Evolutionary conservation across 53 echinoderm and acorn worm species (phyloP), one percentile per base, ranked within the genome.

Genomic region (Hippasteria phrygiana): DNA sequence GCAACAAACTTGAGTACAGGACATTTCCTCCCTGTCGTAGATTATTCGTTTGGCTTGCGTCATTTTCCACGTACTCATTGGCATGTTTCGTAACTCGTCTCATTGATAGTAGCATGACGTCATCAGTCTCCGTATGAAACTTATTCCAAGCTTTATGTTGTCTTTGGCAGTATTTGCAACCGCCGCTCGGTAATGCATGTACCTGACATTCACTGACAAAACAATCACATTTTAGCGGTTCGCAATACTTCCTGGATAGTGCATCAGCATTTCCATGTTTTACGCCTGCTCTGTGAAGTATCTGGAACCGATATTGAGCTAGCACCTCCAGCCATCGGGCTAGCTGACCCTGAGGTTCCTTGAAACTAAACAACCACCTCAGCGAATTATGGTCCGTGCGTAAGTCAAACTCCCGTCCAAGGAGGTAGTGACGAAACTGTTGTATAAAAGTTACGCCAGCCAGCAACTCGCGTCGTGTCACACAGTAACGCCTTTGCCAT

Each of bases 311-410:
- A 62, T 77, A 94, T 70, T 90, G 90, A 27, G 87, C 66, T n/a
- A 96, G 74, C 26, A 93, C 75, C 54, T 92, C 96, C 12, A 94
- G 75, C 94, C 96, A 90, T 53, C 86, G 62, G 1, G 91, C 91
- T 36, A 91, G 26, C 42, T 91, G 85, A 36, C 73, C 73, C 29
- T n/a, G n/a, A n/a, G n/a, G n/a, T n/a, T n/a, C n/a, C n/a, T n/a
- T n/a, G n/a, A 86, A 91, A 31, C 56, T 27, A 34, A 90, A 73
- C 55, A 90, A 29, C 90, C 90, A 90, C 73, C 59, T 51, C 3
- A 90, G 43, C 11, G 83, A 73, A n/a, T 83, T 83, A 62, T 90
- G 90, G 36, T 84, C 90, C 1, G 90, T 83, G 22, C 90, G 83
- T 55, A 83, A 35, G 9, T 71, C 40, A 62, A 90, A 90, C 16